These are phyloP conservation scores for Salminus brasiliensis DNA, from an alignment of 2,113 vertebrate genomes.

Conservation along the genomic window DNA sequence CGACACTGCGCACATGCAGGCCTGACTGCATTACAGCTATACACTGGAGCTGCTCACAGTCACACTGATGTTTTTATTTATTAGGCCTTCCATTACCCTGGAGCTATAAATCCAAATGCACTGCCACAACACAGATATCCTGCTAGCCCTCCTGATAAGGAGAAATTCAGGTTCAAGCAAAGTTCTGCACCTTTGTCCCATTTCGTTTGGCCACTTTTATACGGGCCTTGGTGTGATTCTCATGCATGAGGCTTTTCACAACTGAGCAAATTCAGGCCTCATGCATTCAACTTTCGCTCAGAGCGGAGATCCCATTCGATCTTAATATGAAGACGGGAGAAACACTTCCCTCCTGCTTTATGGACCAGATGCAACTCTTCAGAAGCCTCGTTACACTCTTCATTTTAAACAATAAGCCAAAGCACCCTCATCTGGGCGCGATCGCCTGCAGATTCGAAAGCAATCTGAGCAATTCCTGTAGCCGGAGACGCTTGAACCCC, in stretches of 20 bases:
- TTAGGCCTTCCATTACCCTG: constrained; percentile 79
- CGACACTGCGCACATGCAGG: constrained; percentile 73
- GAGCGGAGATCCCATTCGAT: constrained; percentile 47
- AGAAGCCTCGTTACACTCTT: constrained; percentile 57
- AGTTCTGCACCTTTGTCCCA: constrained; percentile 15
- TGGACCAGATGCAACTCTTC: constrained; percentile 47
- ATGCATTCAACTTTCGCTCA: constrained; percentile 14
- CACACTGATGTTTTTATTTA: constrained; percentile 82
- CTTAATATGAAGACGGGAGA: constrained; percentile 54
- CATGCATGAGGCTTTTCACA: constrained; percentile 42
- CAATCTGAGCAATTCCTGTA: constrained; percentile 70
- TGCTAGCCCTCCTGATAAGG: constrained; percentile 34
- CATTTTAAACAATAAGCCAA: constrained; percentile 63
- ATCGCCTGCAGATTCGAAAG: constrained; percentile 69
- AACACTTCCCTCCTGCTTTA: constrained; percentile 52
- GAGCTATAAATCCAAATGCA: constrained; percentile 74
- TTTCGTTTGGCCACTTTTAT: constrained; percentile 34
- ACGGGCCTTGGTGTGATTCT: constrained; percentile 41
- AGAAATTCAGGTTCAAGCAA: constrained; percentile 35
- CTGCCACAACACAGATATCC: constrained; percentile 57
- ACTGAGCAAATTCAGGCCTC: constrained; percentile 33
- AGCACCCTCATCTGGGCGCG: constrained; percentile 65
- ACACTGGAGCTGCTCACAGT: constrained; percentile 65
- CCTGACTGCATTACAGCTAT: constrained; percentile 76
- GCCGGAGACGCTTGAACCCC: constrained; percentile 67